Evolutionary conservation across 1,140 invertebrate genomes (phyloP), one percentile per base, ranked within the genome.

Genomic region (Panonychus citri): DNA sequence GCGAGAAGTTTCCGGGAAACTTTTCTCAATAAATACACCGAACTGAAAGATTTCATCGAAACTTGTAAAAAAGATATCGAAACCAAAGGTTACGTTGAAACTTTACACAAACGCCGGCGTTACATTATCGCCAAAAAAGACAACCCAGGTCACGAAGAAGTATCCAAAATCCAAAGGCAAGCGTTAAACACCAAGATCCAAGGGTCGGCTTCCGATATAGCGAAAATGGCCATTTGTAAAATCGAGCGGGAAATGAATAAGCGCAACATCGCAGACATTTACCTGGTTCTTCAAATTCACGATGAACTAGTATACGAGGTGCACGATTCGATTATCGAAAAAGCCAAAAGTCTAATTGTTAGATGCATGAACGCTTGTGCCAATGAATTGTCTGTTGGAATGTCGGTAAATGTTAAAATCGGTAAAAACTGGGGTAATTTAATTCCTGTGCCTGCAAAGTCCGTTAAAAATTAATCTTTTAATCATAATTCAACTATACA

Each of bases 301-400:
- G 93, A 98, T 72, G 93, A 98, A 75, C 73, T 98, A 1, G 79
- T 98, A 26, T 95, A 85, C 65, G 90, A 98, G 75, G 85, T 93
- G 17, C 1, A 15, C 5, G 40, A 34, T 8, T 25, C 52, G 54
- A 26, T 59, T 65, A 66, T 84, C 21, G 64, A 71, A 10, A 64
- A 71, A 59, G 78, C 84, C 19, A 76, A 76, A 1, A 66, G 66
- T 56, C 74, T 84, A 40, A 69, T 95, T 19, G 81, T 80, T 64
- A 66, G 75, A 25, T 75, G 75, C 17, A 93, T 94, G 88, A 85
- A 91, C 67, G 73, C 75, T 55, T 77, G 78, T n/a, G 75, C 78
- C 1, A 70, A 71, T 57, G 69, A 90, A 13, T 75, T 60, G 10
- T 8, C 72, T 48, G 81, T 94, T 1, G 78, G 79, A 46, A 71